Conservation (phyloP, 2,797 vertebrate species). For the Sebastes melanostomus region DNA sequence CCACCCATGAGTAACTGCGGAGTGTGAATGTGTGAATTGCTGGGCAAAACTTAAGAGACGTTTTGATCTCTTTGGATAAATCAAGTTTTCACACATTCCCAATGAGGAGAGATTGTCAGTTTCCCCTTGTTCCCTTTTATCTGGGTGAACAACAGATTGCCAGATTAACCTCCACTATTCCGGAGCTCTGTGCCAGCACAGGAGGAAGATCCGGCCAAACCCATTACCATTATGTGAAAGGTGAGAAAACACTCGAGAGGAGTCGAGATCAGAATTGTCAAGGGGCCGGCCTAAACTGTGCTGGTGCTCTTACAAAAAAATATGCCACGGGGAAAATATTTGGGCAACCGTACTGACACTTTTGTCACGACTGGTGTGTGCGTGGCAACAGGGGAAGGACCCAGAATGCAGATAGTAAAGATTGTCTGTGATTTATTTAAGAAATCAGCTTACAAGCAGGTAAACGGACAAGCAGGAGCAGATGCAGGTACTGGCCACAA, state of each 20-base stretch:
- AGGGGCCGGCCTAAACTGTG: constrained; percentile 5
- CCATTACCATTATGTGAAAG: constrained; percentile 59
- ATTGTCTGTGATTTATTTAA: not conserved
- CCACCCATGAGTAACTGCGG: not conserved
- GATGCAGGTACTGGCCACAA: not conserved
- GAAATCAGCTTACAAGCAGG: not conserved
- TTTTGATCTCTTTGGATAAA: not conserved
- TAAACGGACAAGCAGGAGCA: not conserved
- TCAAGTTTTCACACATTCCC: constrained; percentile 1
- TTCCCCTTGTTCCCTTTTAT: not conserved
- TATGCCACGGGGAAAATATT: not conserved
- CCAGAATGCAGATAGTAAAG: not conserved
- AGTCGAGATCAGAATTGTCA: constrained; percentile 34
- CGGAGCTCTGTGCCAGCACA: constrained; percentile 30
- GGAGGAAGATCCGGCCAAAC: constrained; percentile 34
- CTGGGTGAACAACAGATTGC: constrained; percentile 1
- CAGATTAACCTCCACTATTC: not conserved
- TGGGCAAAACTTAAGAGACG: not conserved
- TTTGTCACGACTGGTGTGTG: not conserved
- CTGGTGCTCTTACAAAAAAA: constrained; percentile 7
- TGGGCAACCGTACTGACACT: not conserved
- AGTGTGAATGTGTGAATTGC: not conserved
- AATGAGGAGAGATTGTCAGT: not conserved
- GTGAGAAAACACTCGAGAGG: constrained; percentile 55
- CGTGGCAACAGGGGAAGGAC: not conserved